A percentile compares a stretch with the other conserved stretches of the same genome.
Conservation (phyloP, 2,888 invertebrate genomes). For the Erpobdella octoculata region DNA sequence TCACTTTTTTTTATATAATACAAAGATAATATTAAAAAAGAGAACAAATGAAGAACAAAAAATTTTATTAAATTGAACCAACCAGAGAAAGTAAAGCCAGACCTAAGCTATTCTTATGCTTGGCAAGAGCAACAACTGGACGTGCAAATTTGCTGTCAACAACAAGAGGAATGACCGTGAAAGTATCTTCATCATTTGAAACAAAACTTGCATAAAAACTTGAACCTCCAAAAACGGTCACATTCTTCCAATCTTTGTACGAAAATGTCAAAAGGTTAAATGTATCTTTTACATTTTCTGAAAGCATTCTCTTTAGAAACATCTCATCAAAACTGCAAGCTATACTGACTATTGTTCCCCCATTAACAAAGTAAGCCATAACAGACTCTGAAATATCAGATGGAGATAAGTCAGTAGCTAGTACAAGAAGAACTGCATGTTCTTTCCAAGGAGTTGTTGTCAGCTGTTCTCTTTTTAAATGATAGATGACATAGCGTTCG, state of each 20-base stretch:
- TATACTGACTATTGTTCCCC: slow-evolving; percentile 37
- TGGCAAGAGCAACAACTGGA: slow-evolving; percentile 35
- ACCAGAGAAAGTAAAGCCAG: slow-evolving; percentile 38
- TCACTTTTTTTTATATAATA: too few species aligned
- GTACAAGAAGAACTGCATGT: slow-evolving; percentile 44
- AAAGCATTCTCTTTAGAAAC: slow-evolving; percentile 27
- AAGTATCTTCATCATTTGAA: slow-evolving; percentile 23
- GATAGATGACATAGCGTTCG: slow-evolving; percentile 46
- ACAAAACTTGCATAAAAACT: slow-evolving; percentile 37
- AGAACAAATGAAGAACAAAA: too few species aligned
- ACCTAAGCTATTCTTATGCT: slow-evolving; percentile 33
- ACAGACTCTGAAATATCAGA: slow-evolving; percentile 41
- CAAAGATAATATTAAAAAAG: too few species aligned
- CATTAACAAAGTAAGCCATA: slow-evolving; percentile 41
- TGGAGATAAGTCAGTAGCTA: slow-evolving; percentile 41
- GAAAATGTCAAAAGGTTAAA: too few species aligned
- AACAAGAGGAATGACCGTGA: slow-evolving; percentile 32
- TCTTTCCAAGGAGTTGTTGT: slow-evolving; percentile 45
- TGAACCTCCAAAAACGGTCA: slow-evolving; percentile 40
- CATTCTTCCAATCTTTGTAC: slow-evolving; percentile 39
- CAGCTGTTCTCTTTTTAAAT: slow-evolving; percentile 45
- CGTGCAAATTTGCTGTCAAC: slow-evolving; percentile 25
- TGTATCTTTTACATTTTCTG: slow-evolving; percentile 38
- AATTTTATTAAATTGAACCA: too few species aligned
- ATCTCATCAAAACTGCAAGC: slow-evolving; percentile 33